phyloP scores from a whole-genome alignment of 2,797 vertebrate species.

The Brachyrhaphis roseni region DNA sequence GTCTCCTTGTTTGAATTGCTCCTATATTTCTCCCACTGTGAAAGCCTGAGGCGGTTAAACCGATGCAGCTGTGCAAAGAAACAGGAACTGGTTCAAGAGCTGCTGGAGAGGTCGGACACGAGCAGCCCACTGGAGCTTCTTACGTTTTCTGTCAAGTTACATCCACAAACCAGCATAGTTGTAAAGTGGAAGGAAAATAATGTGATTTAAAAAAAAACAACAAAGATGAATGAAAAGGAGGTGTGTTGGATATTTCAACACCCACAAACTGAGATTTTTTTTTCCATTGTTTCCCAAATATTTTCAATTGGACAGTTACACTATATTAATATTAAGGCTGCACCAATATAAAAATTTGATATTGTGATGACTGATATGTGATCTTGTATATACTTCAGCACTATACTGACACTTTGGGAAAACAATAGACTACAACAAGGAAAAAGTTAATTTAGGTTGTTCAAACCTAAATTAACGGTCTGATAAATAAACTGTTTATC shows the following conservation, averaged over 20 bases:
- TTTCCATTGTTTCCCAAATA: not conserved
- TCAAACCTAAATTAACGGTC: no score
- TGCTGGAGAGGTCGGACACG: slow-evolving; percentile 39
- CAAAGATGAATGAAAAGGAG: not conserved
- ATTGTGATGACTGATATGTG: no score
- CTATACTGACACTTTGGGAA: no score
- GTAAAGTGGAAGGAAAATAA: not conserved
- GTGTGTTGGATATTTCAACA: not conserved
- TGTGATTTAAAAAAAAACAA: not conserved
- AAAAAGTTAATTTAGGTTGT: no score
- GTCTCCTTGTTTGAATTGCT: slow-evolving; percentile 1
- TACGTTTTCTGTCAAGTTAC: not conserved
- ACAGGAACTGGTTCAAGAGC: slow-evolving; percentile 27
- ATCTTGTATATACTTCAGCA: no score
- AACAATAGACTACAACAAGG: no score
- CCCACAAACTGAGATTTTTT: not conserved
- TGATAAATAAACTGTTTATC: no score
- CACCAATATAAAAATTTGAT: no score
- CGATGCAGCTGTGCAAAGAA: slow-evolving; percentile 18
- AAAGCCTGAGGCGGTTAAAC: slow-evolving; percentile 45
- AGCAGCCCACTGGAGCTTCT: not conserved
- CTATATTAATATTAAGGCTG: not conserved
- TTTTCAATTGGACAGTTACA: not conserved
- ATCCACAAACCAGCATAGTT: not conserved
- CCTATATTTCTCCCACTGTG: slow-evolving; percentile 27